Conservation (phyloP, 2,888 invertebrate species). For the Eupelmus urozonus region DNA sequence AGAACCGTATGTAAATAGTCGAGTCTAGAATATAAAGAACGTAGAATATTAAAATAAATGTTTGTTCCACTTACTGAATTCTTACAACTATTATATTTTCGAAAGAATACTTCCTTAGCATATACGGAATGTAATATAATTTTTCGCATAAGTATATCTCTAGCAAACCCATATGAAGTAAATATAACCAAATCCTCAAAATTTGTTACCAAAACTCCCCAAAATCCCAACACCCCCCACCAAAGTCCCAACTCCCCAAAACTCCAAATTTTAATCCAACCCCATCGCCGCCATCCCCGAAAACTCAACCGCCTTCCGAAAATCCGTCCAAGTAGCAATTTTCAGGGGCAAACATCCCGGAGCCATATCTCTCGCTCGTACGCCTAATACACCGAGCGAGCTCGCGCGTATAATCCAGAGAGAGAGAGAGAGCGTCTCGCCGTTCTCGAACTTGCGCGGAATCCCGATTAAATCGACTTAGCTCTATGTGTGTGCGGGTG, state of each 20-base stretch:
- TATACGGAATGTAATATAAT: too few species aligned
- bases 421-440: background rate
- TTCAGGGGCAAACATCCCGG: constrained; percentile 28
- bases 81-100: constrained; percentile 15
- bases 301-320: too few species aligned
- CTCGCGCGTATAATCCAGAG: constrained; percentile 16
- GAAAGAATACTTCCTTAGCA: background rate
- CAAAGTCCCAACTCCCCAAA: too few species aligned
- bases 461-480: constrained; percentile 61
- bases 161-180: too few species aligned
- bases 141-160: too few species aligned
- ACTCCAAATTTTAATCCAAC: too few species aligned
- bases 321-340: constrained; percentile 11
- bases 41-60: constrained; percentile 23
- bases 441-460: constrained; percentile 50
- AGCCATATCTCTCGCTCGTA: background rate
- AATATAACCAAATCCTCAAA: too few species aligned
- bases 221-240: too few species aligned
- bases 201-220: too few species aligned
- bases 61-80: constrained; percentile 19
- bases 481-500: background rate
- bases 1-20: constrained; percentile 14
- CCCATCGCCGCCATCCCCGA: too few species aligned
- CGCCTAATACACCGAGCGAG: constrained; percentile 6
- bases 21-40: background rate